phyloP scores from a whole-genome alignment of 2,888 invertebrate genomes.

The Napeogenes inachia region DNA sequence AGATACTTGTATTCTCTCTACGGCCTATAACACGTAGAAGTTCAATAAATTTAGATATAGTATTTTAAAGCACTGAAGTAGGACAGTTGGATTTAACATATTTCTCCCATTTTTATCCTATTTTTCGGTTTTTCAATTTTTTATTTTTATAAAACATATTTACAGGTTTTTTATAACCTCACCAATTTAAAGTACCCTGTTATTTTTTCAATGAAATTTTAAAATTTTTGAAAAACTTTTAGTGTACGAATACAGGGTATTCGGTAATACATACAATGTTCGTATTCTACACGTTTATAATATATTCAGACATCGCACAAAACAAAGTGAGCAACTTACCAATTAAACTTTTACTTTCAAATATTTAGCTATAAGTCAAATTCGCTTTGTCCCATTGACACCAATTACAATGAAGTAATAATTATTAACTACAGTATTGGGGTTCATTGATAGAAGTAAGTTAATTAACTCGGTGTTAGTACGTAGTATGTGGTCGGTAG shows the following conservation, averaged over 20 bases:
- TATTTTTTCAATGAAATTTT: conserved; percentile 26
- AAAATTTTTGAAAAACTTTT: conserved; percentile 58
- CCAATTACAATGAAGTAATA: conserved; percentile 52
- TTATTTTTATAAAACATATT: conserved; percentile 18
- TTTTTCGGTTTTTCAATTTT: conserved; percentile 17
- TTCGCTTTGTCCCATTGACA: conserved; percentile 56
- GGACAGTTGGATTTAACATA: conserved; percentile 10
- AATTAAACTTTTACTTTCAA: conserved; percentile 32
- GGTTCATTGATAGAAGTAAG: conserved; percentile 48
- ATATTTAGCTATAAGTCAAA: conserved; percentile 40
- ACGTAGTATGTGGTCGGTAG: conserved; percentile 71
- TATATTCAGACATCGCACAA: conserved; percentile 39
- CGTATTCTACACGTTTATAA: conserved; percentile 28
- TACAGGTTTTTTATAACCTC: conserved; percentile 17
- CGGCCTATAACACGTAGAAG: conserved; percentile 48
- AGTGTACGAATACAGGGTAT: conserved; percentile 59
- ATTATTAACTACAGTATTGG: conserved; percentile 42
- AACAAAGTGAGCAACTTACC: conserved; percentile 34
- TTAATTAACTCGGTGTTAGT: conserved; percentile 62
- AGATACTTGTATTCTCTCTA: conserved; percentile 46
- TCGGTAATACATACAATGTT: conserved; percentile 44
- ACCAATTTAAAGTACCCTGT: conserved; percentile 17
- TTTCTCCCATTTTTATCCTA: conserved; percentile 11
- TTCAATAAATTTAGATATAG: conserved; percentile 34
- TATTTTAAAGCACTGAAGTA: conserved; percentile 32